phyloP scores from a whole-genome alignment of 2,797 vertebrate genomes.

The Xiphorhynchus erythropygius region DNA sequence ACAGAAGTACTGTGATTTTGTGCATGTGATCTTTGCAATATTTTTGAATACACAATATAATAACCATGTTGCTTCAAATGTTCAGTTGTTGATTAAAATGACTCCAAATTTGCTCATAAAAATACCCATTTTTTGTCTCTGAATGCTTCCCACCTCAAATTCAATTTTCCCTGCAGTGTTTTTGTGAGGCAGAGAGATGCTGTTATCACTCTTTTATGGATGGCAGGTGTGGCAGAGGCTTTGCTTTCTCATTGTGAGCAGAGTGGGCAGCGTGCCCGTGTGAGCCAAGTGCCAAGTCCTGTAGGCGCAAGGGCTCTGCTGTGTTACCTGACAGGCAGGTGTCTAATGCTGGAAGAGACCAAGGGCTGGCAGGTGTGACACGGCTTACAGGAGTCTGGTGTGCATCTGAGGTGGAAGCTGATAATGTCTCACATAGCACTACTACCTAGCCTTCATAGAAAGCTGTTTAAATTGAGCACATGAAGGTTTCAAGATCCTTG shows the following conservation, averaged over 20 bases:
- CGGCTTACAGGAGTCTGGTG: not conserved
- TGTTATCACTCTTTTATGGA: not conserved
- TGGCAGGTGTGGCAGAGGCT: not conserved
- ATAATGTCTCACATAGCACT: not conserved
- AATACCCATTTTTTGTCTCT: not conserved
- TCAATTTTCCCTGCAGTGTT: not conserved
- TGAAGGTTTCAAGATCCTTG: not conserved
- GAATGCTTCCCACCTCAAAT: not conserved
- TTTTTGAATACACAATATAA: not conserved
- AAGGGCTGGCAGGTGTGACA: not conserved
- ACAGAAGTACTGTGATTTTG: not conserved
- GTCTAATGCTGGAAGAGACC: not conserved
- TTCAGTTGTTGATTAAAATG: not conserved
- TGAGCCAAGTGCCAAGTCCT: not conserved
- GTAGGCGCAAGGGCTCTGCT: accelerated
- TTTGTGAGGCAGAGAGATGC: not conserved
- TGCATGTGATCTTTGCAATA: not conserved
- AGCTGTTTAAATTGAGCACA: not conserved
- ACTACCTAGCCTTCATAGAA: not conserved
- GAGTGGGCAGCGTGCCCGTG: accelerated
- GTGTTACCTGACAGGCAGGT: not conserved
- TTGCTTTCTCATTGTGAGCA: not conserved
- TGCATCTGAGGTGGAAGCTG: not conserved
- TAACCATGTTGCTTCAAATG: not conserved
- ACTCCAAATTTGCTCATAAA: not conserved